These are phyloP conservation scores for Mayetiola destructor DNA, from an alignment of 2,888 invertebrate species.

Conservation along the genomic window DNA sequence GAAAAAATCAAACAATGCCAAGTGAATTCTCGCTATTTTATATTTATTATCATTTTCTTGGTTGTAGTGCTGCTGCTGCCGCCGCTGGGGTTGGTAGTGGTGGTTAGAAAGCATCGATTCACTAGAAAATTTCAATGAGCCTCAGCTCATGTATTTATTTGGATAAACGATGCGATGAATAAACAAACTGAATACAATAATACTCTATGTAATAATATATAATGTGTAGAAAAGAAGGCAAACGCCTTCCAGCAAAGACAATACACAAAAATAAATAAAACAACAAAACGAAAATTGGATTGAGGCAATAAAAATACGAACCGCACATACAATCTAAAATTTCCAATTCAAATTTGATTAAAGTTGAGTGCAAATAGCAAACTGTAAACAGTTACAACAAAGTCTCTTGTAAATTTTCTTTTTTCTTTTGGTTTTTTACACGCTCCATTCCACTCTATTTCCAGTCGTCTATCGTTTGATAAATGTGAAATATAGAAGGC, in stretches of 20 bases:
- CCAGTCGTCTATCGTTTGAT: no score
- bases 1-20: not conserved
- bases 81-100: no score
- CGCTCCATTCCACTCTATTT: no score
- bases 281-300: slow-evolving; percentile 5
- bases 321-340: slow-evolving; percentile 11
- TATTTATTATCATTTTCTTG: no score
- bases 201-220: no score
- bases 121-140: not conserved
- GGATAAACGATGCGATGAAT: slow-evolving; percentile 3
- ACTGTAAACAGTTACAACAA: no score
- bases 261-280: slow-evolving; percentile 3
- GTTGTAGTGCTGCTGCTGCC: not conserved
- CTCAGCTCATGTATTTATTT: not conserved
- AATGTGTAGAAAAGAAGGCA: no score
- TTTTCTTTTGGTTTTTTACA: no score
- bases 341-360: slow-evolving; percentile 13
- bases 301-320: slow-evolving; percentile 10
- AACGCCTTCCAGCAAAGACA: slow-evolving; percentile 6
- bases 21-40: no score
- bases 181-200: no score
- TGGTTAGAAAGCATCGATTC: not conserved
- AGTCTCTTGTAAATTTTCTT: no score
- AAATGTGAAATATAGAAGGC: no score
- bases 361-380: slow-evolving; percentile 10